Base-by-base conservation (phyloP, 2,113 vertebrate genomes). In the Xiphophorus couchianus region DNA sequence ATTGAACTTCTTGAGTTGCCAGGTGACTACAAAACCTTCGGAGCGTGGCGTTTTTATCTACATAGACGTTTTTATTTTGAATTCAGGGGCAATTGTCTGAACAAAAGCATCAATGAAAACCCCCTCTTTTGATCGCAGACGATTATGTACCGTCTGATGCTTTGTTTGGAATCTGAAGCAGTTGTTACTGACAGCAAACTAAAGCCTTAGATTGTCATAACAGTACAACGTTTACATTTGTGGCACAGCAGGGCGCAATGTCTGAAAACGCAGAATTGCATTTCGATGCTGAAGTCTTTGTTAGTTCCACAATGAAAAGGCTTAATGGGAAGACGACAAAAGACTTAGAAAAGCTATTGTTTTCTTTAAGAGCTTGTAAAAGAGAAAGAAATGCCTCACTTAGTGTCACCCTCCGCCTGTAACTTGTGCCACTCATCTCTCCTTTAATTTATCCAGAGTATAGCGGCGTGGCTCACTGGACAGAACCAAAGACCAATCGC, bases 401-500 rank as follows among this genome's bases (percentile, higher is more conserved):
- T 71, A 88, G 68, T 74, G 74, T 29, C 69, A 14, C 31, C 63
- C 70, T 67, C 62, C 25, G 35, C 31, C 62, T 29, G 30, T 39
- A 66, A 54, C 28, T 42, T 66, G 76, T 68, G 27, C 33, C 48
- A 63, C 6, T 37, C 37, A 69, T 77, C 58, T 60, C 65, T 83
- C 2, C 74, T 77, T 42, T 86, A 82, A 1, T 28, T 63, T 51
- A 25, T 77, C 64, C 67, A 88, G 86, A 82, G 66, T 84, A 51
- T 5, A 22, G 5, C 5, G 1, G 48, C 2, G 77, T 65, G 77
- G 54, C 68, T 84, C 44, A 69, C 74, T 63, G 62, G 83, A 76
- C 63, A 82, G 73, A 2, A 39, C 9, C 73, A 66, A 31, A 14
- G 71, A 60, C 81, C 84, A 88, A 88, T 89, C 77, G 28, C 58